Percentiles rank a stretch among this genome's conserved stretches.
phyloP scores from a whole-genome alignment of 2,113 vertebrate species.

The Stigmatopora nigra region DNA sequence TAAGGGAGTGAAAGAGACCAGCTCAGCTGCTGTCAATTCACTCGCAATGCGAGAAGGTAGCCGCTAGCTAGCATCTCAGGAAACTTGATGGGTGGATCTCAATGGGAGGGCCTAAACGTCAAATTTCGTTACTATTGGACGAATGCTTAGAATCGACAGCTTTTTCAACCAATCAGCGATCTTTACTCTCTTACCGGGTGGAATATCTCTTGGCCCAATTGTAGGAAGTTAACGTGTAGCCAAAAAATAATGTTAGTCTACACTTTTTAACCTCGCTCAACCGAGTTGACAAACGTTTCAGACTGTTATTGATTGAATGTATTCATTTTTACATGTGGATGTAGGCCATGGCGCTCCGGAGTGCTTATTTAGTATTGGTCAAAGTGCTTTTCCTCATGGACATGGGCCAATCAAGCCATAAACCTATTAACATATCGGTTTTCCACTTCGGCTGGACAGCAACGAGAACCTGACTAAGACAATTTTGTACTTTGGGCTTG shows the following conservation, averaged over 20 bases:
- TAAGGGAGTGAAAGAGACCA: not conserved
- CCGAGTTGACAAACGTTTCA: not conserved
- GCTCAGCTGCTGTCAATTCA: conserved; percentile 22
- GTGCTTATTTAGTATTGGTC: not conserved
- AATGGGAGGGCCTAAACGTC: conserved; percentile 6
- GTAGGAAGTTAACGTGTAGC: conserved; percentile 52
- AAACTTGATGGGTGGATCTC: conserved; percentile 45
- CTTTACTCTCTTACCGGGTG: not conserved
- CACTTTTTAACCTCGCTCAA: not conserved
- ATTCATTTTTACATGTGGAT: not conserved
- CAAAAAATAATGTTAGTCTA: conserved; percentile 24
- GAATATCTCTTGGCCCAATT: not conserved
- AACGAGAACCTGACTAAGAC: not conserved
- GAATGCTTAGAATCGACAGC: conserved; percentile 12
- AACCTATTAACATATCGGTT: not conserved
- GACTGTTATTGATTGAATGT: not conserved
- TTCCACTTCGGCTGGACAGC: not conserved
- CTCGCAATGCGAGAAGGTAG: conserved; percentile 16
- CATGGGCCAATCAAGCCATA: conserved; percentile 6
- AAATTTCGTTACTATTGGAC: conserved; percentile 13
- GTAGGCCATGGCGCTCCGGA: not conserved
- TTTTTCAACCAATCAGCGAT: conserved; percentile 20
- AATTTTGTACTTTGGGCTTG: not conserved
- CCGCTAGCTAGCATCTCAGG: conserved; percentile 30
- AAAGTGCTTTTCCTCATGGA: not conserved